phyloP scores from a whole-genome alignment of 2,113 vertebrate genomes.

The Crypturellus undulatus region DNA sequence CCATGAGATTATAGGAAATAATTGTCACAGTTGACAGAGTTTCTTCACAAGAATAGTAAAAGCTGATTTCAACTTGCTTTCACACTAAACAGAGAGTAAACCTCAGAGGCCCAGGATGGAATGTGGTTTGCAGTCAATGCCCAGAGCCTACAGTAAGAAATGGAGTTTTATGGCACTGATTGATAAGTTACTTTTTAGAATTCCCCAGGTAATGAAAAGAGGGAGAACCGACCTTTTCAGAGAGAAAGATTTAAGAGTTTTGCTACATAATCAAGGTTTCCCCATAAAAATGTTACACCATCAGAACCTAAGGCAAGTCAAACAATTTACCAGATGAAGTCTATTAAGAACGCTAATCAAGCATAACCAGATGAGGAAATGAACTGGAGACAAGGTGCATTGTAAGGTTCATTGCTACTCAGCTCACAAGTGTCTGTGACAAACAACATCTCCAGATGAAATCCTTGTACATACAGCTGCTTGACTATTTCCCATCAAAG shows the following conservation, averaged over 20 bases:
- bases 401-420: not conserved
- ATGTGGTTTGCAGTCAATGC: not conserved
- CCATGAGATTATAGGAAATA: fast-evolving
- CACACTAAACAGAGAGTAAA: not conserved
- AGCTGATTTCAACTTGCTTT: not conserved
- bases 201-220: not conserved
- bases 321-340: not conserved
- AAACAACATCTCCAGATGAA: not conserved
- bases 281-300: not conserved
- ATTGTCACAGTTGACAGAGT: not conserved
- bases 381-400: not conserved
- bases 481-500: not conserved
- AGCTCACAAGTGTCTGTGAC: not conserved
- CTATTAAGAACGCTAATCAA: slow-evolving; percentile 2
- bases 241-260: not conserved
- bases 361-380: not conserved
- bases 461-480: not conserved
- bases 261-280: not conserved
- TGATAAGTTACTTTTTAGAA: not conserved
- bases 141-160: not conserved
- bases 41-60: not conserved
- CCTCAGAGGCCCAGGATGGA: not conserved
- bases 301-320: not conserved
- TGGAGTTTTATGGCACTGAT: not conserved
- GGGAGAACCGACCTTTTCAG: not conserved